Evolutionary conservation across 2,113 vertebrate species (phyloP).

Genomic region (Ailuropoda melanoleuca): DNA sequence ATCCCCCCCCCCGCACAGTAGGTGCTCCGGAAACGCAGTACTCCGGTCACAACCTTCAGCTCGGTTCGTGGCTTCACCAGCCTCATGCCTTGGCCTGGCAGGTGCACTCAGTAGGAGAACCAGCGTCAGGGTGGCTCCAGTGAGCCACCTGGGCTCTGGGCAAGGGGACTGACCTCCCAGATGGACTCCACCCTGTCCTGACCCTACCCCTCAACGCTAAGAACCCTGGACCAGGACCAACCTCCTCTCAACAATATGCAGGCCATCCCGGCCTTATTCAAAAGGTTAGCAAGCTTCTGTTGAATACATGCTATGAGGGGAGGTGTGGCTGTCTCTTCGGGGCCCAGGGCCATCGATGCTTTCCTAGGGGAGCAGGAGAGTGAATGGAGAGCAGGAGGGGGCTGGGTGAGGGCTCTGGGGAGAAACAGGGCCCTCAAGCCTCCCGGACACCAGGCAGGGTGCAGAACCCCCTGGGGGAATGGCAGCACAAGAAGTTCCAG

Average conservation of each 20-base stretch:
- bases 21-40: not conserved
- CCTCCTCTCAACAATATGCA: not conserved
- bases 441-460: not conserved
- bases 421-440: not conserved
- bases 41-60: not conserved
- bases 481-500: not conserved
- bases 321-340: not conserved
- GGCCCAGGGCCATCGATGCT: accelerated
- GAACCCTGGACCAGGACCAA: not conserved
- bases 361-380: not conserved
- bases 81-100: not conserved
- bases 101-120: not conserved
- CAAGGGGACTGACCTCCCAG: not conserved
- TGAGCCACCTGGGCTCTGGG: not conserved
- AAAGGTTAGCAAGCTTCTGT: not conserved
- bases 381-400: not conserved
- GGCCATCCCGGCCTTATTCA: not conserved
- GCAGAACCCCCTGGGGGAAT: no score
- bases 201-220: not conserved
- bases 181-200: not conserved
- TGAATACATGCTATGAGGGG: not conserved
- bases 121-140: no score
- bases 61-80: accelerated
- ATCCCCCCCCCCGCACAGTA: not conserved
- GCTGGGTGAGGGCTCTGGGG: not conserved